Conservation (phyloP, 2,797 vertebrate genomes). For the Valencia hispanica region DNA sequence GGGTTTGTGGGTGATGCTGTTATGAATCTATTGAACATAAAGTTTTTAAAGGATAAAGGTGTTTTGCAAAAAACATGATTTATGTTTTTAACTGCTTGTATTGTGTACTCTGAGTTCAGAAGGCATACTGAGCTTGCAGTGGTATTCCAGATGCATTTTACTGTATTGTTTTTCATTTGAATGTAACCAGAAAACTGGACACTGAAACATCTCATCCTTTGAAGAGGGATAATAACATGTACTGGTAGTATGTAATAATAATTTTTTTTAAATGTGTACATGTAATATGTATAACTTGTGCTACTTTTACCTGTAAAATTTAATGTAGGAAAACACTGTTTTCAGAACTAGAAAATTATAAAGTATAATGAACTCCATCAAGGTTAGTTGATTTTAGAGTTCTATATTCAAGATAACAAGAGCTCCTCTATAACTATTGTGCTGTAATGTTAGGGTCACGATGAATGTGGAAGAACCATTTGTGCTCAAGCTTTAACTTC, state of each 20-base stretch:
- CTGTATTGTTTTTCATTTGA: background rate
- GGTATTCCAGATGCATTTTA: background rate
- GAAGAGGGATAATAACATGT: background rate
- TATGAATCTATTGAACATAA: conserved; percentile 20
- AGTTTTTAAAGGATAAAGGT: conserved; percentile 23
- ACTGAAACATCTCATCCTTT: background rate
- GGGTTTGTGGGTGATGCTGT: conserved; percentile 29
- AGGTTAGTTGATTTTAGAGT: background rate
- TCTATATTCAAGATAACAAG: background rate
- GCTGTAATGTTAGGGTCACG: background rate
- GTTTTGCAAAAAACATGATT: conserved; percentile 22
- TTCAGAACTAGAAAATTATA: background rate
- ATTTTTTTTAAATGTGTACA: too few species aligned
- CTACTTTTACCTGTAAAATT: background rate
- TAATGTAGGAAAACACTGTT: background rate
- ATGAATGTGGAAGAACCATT: too few species aligned
- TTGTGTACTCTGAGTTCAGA: conserved; percentile 22
- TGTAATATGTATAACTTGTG: background rate
- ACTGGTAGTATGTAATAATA: too few species aligned
- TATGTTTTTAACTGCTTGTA: conserved; percentile 38
- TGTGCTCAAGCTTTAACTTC: too few species aligned
- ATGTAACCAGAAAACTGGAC: background rate
- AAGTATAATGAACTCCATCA: background rate
- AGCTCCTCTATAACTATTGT: background rate
- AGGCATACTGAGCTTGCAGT: conserved; percentile 2